Evolutionary conservation across 2,888 invertebrate species (phyloP), one percentile per base, ranked within the genome.

Genomic region (Lasioglossum lativentre): DNA sequence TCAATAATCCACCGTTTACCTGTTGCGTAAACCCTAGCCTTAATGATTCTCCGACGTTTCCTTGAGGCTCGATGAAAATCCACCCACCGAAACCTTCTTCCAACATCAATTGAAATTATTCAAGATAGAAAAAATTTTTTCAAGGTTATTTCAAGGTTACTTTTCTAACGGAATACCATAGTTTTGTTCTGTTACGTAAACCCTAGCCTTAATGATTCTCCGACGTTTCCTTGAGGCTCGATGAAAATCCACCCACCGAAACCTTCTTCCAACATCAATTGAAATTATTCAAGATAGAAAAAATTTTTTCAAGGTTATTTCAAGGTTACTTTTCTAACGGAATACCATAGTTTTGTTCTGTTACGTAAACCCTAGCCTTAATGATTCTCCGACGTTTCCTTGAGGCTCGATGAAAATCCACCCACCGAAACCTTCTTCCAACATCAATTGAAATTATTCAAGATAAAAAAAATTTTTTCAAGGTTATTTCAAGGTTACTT

Each of bases 1-100:
- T 87, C 88, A 85, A 86, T 87, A 88, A 88, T 80, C 75, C 84
- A 56, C 2, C 85, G 74, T 88, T 85, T 87, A 85, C 87, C 88
- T 86, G 87, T 88, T 88, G 86, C 87, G 73, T 78, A 79, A 84
- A 84, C 75, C 59, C 30, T 82, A 42, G 34, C 71, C 63, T 66
- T 66, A 75, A 75, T 45, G 45, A 19, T 45, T 42, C 63, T 0
- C 45, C 42, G 16, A 19, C 66, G 23, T 10, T 23, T 38, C 34
- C 66, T 68, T 23, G 34, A 68, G 8, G 1, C 34, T 38, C 34
- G 2, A 23, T 10, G 1, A 2, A 4, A 66, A 19, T 10, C 23
- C 2, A 66, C 8, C 16, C 19, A n/a, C 19, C 23, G 23, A 8
- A 19, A 38, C 0, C 8, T 23, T 34, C 23, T 23, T 6, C 2